A percentile compares a stretch with the other conserved stretches of the same genome.
These are phyloP conservation scores for Esox niger DNA, from an alignment of 2,113 vertebrate species.

Conservation along the genomic window DNA sequence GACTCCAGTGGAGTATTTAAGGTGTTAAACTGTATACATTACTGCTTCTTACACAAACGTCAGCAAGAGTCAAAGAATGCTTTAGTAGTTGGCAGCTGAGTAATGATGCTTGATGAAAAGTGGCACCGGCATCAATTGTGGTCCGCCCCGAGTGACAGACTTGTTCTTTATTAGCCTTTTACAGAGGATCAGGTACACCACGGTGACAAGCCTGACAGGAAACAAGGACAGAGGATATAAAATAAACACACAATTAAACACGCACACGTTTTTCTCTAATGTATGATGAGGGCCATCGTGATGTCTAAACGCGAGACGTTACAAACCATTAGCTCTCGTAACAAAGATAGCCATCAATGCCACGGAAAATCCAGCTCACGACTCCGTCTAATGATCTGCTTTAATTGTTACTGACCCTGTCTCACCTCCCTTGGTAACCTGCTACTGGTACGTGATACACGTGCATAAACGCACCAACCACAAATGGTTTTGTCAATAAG, in stretches of 20 bases:
- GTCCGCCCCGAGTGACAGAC: constrained; percentile 2
- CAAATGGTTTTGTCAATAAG: constrained; percentile 12
- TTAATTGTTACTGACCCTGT: constrained; percentile 36
- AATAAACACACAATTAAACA: constrained; percentile 37
- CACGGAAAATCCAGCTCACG: constrained; percentile 18
- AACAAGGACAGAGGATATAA: constrained; percentile 16
- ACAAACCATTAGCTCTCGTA: constrained; percentile 33
- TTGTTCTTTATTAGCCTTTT: constrained; percentile 16
- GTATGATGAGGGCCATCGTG: constrained; percentile 33
- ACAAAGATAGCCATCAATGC: constrained; percentile 31
- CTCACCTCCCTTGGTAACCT: not conserved
- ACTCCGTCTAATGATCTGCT: constrained; percentile 38
- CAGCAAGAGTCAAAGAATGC: constrained; percentile 2
- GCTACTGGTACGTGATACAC: constrained; percentile 22
- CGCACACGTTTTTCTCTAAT: constrained; percentile 21
- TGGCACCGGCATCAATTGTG: constrained; percentile 21
- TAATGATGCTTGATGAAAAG: constrained; percentile 29
- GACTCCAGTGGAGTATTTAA: not conserved
- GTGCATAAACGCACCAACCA: constrained; percentile 35
- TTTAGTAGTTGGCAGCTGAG: constrained; percentile 6
- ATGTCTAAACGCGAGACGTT: constrained; percentile 38
- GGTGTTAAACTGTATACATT: constrained; percentile 8
- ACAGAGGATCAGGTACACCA: constrained; percentile 25
- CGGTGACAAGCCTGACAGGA: constrained; percentile 22
- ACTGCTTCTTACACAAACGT: not conserved